Base-by-base conservation (phyloP, 2,888 invertebrate genomes). In the Yponomeuta evonymella region DNA sequence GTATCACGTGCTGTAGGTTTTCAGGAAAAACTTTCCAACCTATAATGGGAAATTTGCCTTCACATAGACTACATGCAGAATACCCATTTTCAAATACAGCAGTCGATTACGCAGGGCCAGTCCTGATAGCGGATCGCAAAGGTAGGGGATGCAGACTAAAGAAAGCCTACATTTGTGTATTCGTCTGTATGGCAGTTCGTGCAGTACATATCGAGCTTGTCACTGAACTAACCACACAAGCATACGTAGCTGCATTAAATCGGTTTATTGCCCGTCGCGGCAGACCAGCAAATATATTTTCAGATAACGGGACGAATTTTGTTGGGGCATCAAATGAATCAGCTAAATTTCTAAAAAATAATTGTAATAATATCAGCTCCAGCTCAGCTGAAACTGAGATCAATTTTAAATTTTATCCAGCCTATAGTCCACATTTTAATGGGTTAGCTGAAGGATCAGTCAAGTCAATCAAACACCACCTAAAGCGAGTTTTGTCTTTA, bases 391-490 rank as follows among this genome's bases (percentile, higher is more conserved):
- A 71, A 23, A 33, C 4, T 29, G 15, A 12, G 4, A 72, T 74
- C 3, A 62, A 71, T 48, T 73, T 75, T 72, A 70, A 73, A 67
- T 74, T 76, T 73, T 67, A 72, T 15, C 72, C 75, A 29, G 73
- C 75, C 1, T 73, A 74, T 33, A 73, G 72, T 33, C 74, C 75
- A 15, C 75, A 75, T 68, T 74, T 75, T 48, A 72, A 74, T 51
- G 76, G 76, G 12, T 63, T 77, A 64, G 75, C 71, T 30, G 75
- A 77, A 67, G 71, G 72, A 36, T 72, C 74, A 0, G 77, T 77
- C 8, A 75, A 75, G 48, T 75, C 75, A 10, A 71, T 73, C 5
- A 77, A 77, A 58, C 71, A 74, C 71, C 76, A 76, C 67, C 70
- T 74, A 23, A 72, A 74, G 67, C 36, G 72, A 8, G 62, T 71